Evolutionary conservation across 1,140 invertebrate species (phyloP), one percentile per base, ranked within the genome.

Genomic region (Pogonomyrmex californicus): DNA sequence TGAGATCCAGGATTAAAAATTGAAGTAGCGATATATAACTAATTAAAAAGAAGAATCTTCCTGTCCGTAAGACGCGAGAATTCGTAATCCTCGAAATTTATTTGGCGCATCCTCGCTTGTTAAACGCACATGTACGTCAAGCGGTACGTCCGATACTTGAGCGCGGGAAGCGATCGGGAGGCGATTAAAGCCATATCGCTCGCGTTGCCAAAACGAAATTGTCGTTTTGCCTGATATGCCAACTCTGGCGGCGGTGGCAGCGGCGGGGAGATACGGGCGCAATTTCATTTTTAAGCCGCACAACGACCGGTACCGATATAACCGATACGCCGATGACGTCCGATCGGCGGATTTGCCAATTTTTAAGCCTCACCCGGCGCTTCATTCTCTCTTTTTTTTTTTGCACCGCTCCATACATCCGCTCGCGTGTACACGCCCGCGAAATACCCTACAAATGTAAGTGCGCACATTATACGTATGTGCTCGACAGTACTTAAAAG

Each of bases 321-420:
- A 89, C 93, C 94, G 92, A 94, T 93, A 92, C 92, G 91, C 94
- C 94, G 93, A 95, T 94, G 93, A 95, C 92, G 94, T 95, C 93
- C 93, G 94, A 94, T 94, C 93, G 93, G 93, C 93, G 94, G 95
- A 94, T 95, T 95, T 94, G 91, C 92, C 93, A 94, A 95, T 95
- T 95, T 93, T 95, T 95, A 95, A 95, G 94, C 93, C 91, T 92
- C 92, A 77, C 86, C 91, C 90, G 86, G 91, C 91, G 90, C 86
- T 88, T 91, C 89, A 91, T 92, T 91, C 66, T 85, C 49, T n/a
- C 47, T 68, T 17, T 56, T 66, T 68, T 86, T 58, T 88, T 56
- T 56, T 30, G 66, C 60, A 33, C 79, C 68, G 68, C 66, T 58
- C 79, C 68, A 86, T 85, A 87, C 87, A 90, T 90, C 81, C 65